Base-by-base conservation (phyloP, 2,888 invertebrate genomes). In the Achlya flavicornis region DNA sequence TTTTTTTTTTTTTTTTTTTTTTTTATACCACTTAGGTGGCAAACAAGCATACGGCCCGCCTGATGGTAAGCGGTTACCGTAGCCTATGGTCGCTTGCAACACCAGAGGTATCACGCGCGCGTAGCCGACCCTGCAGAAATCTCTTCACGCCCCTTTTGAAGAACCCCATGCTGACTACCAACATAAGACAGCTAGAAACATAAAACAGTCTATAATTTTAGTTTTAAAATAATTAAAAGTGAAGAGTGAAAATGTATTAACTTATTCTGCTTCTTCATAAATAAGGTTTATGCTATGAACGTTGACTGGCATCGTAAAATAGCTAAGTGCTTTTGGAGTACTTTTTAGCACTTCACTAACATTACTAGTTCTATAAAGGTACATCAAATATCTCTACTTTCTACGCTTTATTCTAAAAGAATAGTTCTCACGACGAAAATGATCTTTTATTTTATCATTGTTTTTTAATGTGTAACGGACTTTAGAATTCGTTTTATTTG, bases 391-490 rank as follows among this genome's bases (percentile, higher is more conserved):
- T 53, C 19, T 19, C 19, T 19, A 53, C 53, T 53, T 53, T 53
- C 53, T 53, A 19, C 19, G 19, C n/a, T 19, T 14, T 3, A 48
- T 48, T 16, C 16, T 14, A 48, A 48, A 8, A 48, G 48, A 48
- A 46, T 7, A 19, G 19, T 53, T 53, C 53, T 53, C 53, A 53
- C 53, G 53, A 53, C 16, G 8, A 53, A 53, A 16, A 16, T 53
- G 3, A 53, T 53, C 53, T 53, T 53, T 53, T 53, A 53, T 53
- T 53, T 53, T 19, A 19, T 53, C 53, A 53, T 53, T 53, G 53
- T 53, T 53, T 53, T 53, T 53, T 19, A 53, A 53, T 53, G 53
- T 53, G 53, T 53, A 53, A 53, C 19, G 19, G 19, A 53, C 53
- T 53, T 19, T 53, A 53, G 53, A 53, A 53, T 53, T 19, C 10